phyloP scores from a whole-genome alignment of 1,140 invertebrate genomes.

The Bicyclus anynana region DNA sequence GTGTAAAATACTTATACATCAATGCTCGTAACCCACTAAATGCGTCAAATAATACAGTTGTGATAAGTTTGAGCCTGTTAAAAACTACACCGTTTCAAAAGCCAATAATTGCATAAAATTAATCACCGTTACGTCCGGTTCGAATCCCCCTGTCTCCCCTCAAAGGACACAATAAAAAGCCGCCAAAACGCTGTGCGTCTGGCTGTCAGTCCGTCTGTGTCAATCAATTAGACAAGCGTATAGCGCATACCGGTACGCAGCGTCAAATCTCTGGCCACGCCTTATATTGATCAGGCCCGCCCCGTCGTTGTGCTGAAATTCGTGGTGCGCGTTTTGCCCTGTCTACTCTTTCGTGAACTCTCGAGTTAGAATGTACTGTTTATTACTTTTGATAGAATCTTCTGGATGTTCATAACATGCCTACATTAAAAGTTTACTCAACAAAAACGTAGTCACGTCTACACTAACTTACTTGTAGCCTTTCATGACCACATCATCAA shows the following conservation, averaged over 20 bases:
- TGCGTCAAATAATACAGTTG: background rate
- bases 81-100: conserved; percentile 25
- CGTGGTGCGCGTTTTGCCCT: conserved; percentile 45
- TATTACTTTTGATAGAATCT: conserved; percentile 3
- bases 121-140: conserved; percentile 43
- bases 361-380: conserved; percentile 32
- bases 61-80: conserved; percentile 5
- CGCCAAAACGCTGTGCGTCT: conserved; percentile 54
- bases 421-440: background rate
- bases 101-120: conserved; percentile 49
- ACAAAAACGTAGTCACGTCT: too few relatives aligned
- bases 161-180: conserved; percentile 64
- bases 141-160: conserved; percentile 34
- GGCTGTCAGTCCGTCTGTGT: conserved; percentile 64
- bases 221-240: conserved; percentile 64
- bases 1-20: too few relatives aligned
- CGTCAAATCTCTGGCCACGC: conserved; percentile 54
- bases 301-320: conserved; percentile 54
- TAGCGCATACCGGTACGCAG: conserved; percentile 60
- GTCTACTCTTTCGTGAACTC: conserved; percentile 42
- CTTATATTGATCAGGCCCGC: conserved; percentile 63
- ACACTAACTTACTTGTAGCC: background rate
- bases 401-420: background rate
- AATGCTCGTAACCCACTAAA: background rate
- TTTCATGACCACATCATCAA: too few relatives aligned